Evolutionary conservation across 2,113 vertebrate genomes (phyloP).

Genomic region (Sapajus apella): DNA sequence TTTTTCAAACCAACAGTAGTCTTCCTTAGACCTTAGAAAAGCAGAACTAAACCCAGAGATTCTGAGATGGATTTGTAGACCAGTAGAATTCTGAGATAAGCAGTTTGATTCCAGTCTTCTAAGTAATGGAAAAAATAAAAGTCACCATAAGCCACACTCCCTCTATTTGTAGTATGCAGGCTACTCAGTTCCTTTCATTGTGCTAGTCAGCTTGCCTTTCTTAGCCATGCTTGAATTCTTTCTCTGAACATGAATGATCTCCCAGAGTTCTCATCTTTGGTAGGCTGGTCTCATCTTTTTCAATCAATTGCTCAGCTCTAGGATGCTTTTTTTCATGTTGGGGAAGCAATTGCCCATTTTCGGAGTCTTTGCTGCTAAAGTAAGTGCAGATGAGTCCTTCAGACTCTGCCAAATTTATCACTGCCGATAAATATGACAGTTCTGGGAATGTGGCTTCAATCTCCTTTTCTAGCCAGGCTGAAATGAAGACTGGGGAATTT

Average conservation of each 20-base stretch:
- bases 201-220: constrained; percentile 36
- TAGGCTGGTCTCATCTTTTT: constrained; percentile 64
- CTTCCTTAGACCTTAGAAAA: constrained; percentile 58
- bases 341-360: constrained; percentile 74
- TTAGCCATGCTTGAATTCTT: constrained; percentile 34
- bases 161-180: background rate
- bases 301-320: constrained; percentile 58
- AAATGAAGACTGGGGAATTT: constrained; percentile 15
- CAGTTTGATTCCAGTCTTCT: constrained; percentile 44
- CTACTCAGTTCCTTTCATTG: background rate
- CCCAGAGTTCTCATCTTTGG: constrained; percentile 65
- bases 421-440: constrained; percentile 63
- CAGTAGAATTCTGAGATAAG: constrained; percentile 58
- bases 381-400: constrained; percentile 66
- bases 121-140: background rate
- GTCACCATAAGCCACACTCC: background rate
- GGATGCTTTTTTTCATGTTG: constrained; percentile 65
- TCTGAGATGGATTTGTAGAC: constrained; percentile 59
- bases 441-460: constrained; percentile 55
- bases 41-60: constrained; percentile 49
- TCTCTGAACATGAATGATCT: constrained; percentile 45
- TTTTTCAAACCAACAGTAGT: constrained; percentile 29
- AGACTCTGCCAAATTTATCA: constrained; percentile 67
- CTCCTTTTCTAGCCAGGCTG: constrained; percentile 32
- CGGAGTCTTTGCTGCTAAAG: constrained; percentile 65